Conservation (phyloP, 2,888 invertebrate genomes). For the Rhorus exstirpatorius region DNA sequence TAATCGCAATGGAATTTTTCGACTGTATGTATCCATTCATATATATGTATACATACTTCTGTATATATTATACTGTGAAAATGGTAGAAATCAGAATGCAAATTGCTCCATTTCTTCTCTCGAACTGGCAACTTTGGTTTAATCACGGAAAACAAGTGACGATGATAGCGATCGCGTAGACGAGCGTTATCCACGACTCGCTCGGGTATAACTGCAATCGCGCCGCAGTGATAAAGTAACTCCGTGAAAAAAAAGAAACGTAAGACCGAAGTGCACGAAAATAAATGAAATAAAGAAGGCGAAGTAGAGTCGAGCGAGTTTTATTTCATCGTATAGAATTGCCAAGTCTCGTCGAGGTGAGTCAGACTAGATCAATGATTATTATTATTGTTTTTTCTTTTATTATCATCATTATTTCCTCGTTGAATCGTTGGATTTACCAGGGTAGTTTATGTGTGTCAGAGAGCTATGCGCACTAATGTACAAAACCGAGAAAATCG, state of each 20-base stretch:
- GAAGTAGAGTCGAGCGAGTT: constrained; percentile 18
- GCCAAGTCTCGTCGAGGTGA: constrained; percentile 42
- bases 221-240: background rate
- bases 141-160: constrained; percentile 61
- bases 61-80: background rate
- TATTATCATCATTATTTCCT: constrained; percentile 46
- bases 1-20: constrained; percentile 39
- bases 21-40: background rate
- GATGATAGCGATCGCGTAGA: constrained; percentile 52
- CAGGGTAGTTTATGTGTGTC: constrained; percentile 49
- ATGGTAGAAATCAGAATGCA: constrained; percentile 52
- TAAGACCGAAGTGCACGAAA: background rate
- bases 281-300: background rate
- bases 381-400: constrained; percentile 48
- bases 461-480: constrained; percentile 15
- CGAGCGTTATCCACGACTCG: no score
- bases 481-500: constrained; percentile 47
- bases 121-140: constrained; percentile 46
- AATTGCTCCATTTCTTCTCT: constrained; percentile 60
- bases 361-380: constrained; percentile 53
- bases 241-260: background rate
- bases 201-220: background rate
- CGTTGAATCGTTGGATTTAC: constrained; percentile 53
- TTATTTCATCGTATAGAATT: constrained; percentile 41
- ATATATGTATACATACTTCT: background rate